Evolutionary conservation across 2,113 vertebrate species (phyloP).

Genomic region (Planiliza haematocheilus): DNA sequence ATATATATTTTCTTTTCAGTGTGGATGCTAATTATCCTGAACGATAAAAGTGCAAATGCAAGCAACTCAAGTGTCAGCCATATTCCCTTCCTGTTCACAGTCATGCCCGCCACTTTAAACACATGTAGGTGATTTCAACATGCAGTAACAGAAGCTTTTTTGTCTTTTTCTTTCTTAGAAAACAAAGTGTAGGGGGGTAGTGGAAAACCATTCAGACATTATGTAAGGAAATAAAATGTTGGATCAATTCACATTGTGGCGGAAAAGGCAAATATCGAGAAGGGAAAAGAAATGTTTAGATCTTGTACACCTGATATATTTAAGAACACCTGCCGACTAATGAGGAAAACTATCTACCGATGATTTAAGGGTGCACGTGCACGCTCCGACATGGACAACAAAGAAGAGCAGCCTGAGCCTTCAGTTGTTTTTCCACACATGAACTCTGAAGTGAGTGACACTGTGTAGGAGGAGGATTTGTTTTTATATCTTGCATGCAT

Average conservation of each 20-base stretch:
- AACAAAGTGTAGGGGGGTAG: constrained; percentile 40
- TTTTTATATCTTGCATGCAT: too few species aligned
- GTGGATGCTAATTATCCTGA: constrained; percentile 28
- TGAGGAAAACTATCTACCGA: neutral
- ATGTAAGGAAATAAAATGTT: too few species aligned
- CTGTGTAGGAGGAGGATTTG: too few species aligned
- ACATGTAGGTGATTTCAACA: constrained; percentile 9
- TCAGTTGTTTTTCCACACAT: too few species aligned
- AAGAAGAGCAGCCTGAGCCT: neutral
- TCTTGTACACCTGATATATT: too few species aligned
- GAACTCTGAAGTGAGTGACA: too few species aligned
- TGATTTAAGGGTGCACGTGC: constrained; percentile 2
- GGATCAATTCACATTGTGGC: neutral
- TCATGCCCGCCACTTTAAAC: constrained; percentile 5
- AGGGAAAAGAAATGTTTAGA: too few species aligned
- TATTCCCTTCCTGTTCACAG: neutral
- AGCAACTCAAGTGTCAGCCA: constrained; percentile 23
- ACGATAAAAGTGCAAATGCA: constrained; percentile 39
- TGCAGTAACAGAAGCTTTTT: constrained; percentile 21
- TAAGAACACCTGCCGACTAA: too few species aligned
- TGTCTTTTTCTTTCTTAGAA: too few species aligned
- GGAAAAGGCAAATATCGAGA: neutral
- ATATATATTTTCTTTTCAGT: constrained; percentile 4
- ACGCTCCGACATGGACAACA: too few species aligned
- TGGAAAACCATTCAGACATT: constrained; percentile 2